Conservation (phyloP, 1,140 invertebrate species). For the Meloidogyne floridensis region DNA sequence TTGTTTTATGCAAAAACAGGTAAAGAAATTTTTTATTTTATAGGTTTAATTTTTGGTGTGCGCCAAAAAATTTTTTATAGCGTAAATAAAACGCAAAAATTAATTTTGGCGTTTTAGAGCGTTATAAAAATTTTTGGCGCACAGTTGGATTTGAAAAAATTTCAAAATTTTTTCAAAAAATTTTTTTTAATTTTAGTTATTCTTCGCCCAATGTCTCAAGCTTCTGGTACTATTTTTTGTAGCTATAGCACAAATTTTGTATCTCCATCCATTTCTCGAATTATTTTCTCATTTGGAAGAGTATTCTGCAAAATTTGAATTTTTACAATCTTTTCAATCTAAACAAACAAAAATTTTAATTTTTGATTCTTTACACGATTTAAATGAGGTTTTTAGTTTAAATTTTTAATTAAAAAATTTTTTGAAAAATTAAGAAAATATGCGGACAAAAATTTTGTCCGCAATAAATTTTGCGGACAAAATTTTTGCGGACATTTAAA, state of each 20-base stretch:
- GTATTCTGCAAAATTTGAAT: constrained; percentile 37
- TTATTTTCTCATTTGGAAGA: constrained; percentile 47
- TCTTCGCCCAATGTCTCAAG: constrained; percentile 55
- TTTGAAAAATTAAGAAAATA: no score
- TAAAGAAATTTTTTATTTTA: neutral
- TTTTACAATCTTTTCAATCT: neutral
- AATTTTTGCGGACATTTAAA: no score
- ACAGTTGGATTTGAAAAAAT: constrained; percentile 14
- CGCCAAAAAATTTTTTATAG: neutral
- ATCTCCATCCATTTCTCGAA: constrained; percentile 47
- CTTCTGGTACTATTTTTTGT: constrained; percentile 46
- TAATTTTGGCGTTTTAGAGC: neutral
- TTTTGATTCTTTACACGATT: neutral
- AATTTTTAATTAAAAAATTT: neutral
- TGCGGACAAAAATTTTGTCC: no score
- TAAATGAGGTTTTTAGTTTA: neutral
- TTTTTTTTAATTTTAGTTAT: constrained; percentile 35
- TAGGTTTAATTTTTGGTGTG: neutral
- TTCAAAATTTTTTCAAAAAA: constrained; percentile 12
- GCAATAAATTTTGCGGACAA: no score
- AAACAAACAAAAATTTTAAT: neutral
- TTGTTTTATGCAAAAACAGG: neutral
- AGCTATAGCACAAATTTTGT: constrained; percentile 47
- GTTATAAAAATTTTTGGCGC: neutral
- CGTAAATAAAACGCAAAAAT: neutral